Evolutionary conservation across 2,113 vertebrate species (phyloP).

Genomic region (Dasypus novemcinctus): DNA sequence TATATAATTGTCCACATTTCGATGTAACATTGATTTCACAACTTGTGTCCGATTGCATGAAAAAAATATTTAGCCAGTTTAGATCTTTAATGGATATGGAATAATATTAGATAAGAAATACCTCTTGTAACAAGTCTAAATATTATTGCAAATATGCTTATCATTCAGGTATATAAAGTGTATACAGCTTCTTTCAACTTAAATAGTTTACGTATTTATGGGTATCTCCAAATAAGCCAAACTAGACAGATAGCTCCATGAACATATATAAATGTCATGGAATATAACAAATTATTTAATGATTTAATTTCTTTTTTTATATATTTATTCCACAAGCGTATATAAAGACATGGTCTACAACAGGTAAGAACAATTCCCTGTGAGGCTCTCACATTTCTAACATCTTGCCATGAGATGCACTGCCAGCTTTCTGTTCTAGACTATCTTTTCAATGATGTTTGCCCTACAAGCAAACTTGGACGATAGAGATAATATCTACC

Average conservation of each 20-base stretch:
- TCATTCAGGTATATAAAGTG: not conserved
- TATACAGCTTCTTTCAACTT: not conserved
- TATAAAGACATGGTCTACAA: not conserved
- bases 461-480: not conserved
- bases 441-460: not conserved
- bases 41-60: not conserved
- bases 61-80: not conserved
- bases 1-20: not conserved
- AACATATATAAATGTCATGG: not conserved
- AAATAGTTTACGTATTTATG: not conserved
- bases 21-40: not conserved
- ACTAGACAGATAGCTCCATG: not conserved
- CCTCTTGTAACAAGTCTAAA: not conserved
- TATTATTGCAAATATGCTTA: not conserved
- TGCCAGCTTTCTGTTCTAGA: not conserved
- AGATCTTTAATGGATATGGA: not conserved
- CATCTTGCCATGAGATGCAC: not conserved
- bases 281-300: not conserved
- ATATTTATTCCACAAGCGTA: not conserved
- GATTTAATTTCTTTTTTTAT: not conserved
- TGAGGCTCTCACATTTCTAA: not conserved
- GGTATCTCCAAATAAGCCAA: not conserved
- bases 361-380: not conserved
- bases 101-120: not conserved
- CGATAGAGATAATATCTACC: not conserved